Percentiles rank a stretch among this genome's conserved stretches.
phyloP scores from a whole-genome alignment of 2,113 vertebrate genomes.

The Pampusana beccarii region DNA sequence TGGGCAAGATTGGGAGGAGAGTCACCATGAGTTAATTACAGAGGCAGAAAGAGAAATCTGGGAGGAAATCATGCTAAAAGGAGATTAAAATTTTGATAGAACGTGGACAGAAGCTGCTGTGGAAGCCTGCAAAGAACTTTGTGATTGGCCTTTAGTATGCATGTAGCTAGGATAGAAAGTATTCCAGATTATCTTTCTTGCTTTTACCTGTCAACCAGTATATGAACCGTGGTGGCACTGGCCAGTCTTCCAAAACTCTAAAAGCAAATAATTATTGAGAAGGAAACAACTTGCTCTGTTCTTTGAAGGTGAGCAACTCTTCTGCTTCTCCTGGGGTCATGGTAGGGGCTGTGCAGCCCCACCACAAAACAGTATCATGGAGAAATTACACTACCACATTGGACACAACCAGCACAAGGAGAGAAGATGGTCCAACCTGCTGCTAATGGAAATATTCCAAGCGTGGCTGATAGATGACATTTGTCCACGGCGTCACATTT shows the following conservation, averaged over 20 bases:
- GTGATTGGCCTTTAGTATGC: not conserved
- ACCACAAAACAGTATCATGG: not conserved
- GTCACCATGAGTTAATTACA: not conserved
- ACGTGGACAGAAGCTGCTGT: not conserved
- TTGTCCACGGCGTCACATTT: not conserved
- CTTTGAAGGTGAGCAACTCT: not conserved
- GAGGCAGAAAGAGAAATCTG: not conserved
- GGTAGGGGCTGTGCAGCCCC: not conserved
- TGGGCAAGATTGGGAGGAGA: not conserved
- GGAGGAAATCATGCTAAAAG: not conserved
- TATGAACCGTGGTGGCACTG: not conserved
- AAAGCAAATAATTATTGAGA: not conserved
- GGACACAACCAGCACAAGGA: not conserved
- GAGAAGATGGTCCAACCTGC: not conserved
- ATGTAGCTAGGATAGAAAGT: not conserved
- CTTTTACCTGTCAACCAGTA: not conserved
- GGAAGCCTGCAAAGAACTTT: not conserved
- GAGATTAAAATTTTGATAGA: not conserved
- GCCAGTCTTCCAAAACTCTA: not conserved
- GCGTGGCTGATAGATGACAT: too few relatives aligned
- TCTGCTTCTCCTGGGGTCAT: not conserved
- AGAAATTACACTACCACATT: not conserved
- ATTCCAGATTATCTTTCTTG: not conserved
- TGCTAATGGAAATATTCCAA: not conserved
- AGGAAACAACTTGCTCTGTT: not conserved